Base-by-base conservation (phyloP, 2,888 invertebrate genomes). In the Cephus rjabovi region DNA sequence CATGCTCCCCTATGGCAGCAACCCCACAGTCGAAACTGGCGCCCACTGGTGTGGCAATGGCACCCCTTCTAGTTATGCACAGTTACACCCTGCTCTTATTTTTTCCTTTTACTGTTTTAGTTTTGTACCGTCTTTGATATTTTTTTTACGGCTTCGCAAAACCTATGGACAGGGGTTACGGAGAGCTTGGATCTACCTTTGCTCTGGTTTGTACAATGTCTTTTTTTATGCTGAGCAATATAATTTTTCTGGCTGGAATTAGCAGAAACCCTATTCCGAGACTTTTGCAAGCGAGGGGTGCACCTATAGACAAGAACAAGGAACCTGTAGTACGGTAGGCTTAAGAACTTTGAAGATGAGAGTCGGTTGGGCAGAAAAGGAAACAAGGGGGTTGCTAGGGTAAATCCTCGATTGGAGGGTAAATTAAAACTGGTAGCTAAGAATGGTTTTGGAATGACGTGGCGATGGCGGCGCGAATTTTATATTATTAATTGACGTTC, bases 1-100 rank as follows among this genome's bases (percentile, higher is more conserved):
- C 76, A 76, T 34, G 74, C 79, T 77, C 34, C 68, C 74, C 69
- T 76, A 30, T 75, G 71, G 33, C 79, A 23, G 74, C 81, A 80
- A 11, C 71, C 77, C 80, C 75, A 74, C 69, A 73, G 34, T 37
- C 81, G 34, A 34, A 35, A 31, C 71, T 34, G 71, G 71, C 31
- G 71, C 33, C 71, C 71, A 71, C 33, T 71, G 71, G 71, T 34
- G 71, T 71, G 12, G 71, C 71, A 34, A 30, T 71, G 12, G 71
- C 56, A 56, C 56, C 56, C 56, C 23, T 56, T 56, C 9, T 56
- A 56, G 56, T 56, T 56, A 56, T 56, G 23, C 56, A 56, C 56
- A 56, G 56, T 56, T 56, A 56, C 23, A 23, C 56, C 56, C 23
- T 56, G 56, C 23, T 23, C 1, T 9, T 56, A 56, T 23, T 40